Percentiles rank a stretch among this genome's conserved stretches.
Conservation (phyloP, 2,113 vertebrate species). For the Helogale parvula region DNA sequence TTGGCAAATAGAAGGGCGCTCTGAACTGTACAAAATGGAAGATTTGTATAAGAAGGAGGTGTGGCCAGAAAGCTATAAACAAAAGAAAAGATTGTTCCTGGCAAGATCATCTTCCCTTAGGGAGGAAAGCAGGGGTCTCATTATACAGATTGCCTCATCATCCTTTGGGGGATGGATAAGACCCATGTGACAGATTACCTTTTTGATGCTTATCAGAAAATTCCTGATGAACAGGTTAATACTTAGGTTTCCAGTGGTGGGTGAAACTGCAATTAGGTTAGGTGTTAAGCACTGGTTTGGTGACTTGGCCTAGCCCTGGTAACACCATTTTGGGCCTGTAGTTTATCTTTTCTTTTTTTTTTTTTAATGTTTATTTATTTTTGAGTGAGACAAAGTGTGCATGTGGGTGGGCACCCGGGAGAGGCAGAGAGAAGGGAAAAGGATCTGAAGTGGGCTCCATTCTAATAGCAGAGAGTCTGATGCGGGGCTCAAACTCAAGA, state of each 20-base stretch:
- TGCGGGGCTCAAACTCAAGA: too few relatives aligned
- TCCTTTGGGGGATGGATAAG: neutral
- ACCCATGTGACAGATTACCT: neutral
- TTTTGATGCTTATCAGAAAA: neutral
- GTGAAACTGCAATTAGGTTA: neutral
- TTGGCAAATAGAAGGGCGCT: neutral
- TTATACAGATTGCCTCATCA: too few relatives aligned
- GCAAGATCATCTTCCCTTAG: too few relatives aligned
- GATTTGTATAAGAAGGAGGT: neutral
- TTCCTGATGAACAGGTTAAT: neutral
- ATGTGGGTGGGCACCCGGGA: too few relatives aligned
- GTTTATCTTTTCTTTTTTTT: neutral
- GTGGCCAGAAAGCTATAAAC: neutral
- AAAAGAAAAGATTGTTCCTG: neutral
- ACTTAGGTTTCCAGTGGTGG: neutral
- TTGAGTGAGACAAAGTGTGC: too few relatives aligned
- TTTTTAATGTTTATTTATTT: too few relatives aligned
- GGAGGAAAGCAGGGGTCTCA: too few relatives aligned
- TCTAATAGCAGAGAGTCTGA: too few relatives aligned
- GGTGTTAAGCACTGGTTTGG: neutral
- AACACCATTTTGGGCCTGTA: neutral
- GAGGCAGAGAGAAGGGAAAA: too few relatives aligned
- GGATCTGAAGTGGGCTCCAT: too few relatives aligned
- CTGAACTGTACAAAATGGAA: neutral
- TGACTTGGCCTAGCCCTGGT: neutral